These are phyloP conservation scores for Venustoraphidia nigricollis DNA, from an alignment of 2,888 invertebrate genomes.

Conservation along the genomic window DNA sequence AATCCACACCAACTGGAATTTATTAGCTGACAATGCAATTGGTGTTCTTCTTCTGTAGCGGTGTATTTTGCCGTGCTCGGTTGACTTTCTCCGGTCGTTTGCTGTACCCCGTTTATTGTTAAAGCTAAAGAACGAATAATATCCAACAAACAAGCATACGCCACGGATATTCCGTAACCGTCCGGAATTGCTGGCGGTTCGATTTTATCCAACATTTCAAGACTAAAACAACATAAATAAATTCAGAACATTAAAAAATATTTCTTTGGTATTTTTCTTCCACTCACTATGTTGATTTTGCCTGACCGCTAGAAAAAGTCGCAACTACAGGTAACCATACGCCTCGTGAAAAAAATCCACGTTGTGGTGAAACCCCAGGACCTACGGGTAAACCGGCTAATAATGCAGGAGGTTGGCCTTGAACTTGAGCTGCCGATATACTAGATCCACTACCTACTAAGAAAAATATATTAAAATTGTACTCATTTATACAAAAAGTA, in stretches of 20 bases:
- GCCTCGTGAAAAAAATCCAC: conserved; percentile 85
- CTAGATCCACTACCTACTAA: not conserved
- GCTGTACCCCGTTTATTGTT: conserved; percentile 31
- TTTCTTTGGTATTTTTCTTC: conserved; percentile 1
- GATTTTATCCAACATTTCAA: conserved; percentile 91
- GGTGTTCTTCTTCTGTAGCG: conserved; percentile 29
- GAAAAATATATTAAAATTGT: conserved; percentile 6
- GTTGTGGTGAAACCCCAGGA: conserved; percentile 71
- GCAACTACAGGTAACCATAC: conserved; percentile 83
- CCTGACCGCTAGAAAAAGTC: conserved; percentile 68
- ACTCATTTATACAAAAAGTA: not conserved
- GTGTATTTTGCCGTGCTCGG: conserved; percentile 23
- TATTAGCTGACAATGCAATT: conserved; percentile 57
- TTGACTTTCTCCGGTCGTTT: conserved; percentile 13
- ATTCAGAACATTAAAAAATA: not conserved
- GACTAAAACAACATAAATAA: conserved; percentile 33
- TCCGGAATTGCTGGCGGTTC: conserved; percentile 92
- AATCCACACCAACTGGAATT: conserved; percentile 93
- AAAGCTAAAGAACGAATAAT: conserved; percentile 73
- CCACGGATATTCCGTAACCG: conserved; percentile 92
- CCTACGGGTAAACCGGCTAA: conserved; percentile 49
- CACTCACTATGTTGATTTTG: conserved; percentile 84
- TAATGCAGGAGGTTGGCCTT: conserved; percentile 45
- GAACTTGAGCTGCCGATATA: conserved; percentile 29
- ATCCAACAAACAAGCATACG: conserved; percentile 86